Evolutionary conservation across 1,140 invertebrate genomes (phyloP).

Genomic region (Bombus soroeensis): DNA sequence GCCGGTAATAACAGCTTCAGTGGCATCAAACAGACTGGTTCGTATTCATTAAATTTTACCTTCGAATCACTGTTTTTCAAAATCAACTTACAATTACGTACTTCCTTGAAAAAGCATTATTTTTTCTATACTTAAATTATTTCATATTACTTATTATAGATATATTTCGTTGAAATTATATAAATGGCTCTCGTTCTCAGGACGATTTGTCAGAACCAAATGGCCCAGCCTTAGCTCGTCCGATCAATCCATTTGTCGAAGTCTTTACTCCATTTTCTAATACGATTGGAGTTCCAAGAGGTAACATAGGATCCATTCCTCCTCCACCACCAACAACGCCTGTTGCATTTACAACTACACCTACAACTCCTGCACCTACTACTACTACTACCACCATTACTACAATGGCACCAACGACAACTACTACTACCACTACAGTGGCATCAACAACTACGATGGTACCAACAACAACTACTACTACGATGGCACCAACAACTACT

Average conservation of each 20-base stretch:
- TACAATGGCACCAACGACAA: slow-evolving; percentile 43
- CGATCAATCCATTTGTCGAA: slow-evolving; percentile 73
- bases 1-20: slow-evolving; percentile 74
- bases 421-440: slow-evolving; percentile 48
- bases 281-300: neutral
- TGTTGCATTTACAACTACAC: slow-evolving; percentile 16
- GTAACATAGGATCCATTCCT: neutral
- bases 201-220: slow-evolving; percentile 72
- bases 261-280: slow-evolving; percentile 73
- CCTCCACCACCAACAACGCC: slow-evolving; percentile 35
- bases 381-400: slow-evolving; percentile 5
- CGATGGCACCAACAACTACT: neutral
- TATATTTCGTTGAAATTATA: neutral
- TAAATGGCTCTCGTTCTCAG: slow-evolving; percentile 60
- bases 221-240: slow-evolving; percentile 54
- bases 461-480: neutral
- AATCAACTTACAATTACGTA: neutral
- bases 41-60: slow-evolving; percentile 32
- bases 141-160: neutral
- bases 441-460: neutral
- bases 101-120: neutral
- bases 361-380: neutral
- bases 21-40: slow-evolving; percentile 78
- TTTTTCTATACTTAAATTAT: neutral
- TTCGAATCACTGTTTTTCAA: neutral